Conservation (phyloP, 2,888 invertebrate genomes). For the Beris chalybata region DNA sequence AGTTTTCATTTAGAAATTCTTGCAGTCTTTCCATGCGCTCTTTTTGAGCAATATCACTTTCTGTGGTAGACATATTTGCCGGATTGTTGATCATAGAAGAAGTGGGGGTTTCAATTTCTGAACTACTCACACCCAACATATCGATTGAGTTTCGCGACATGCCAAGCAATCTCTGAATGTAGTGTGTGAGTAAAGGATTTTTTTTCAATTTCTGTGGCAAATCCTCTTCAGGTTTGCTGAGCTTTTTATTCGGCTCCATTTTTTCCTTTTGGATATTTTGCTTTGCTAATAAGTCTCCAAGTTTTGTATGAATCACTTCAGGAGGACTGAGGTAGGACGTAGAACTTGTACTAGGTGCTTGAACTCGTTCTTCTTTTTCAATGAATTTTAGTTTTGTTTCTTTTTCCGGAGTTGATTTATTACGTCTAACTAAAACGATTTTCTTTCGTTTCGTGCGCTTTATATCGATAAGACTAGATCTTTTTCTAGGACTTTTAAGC, state of each 20-base stretch:
- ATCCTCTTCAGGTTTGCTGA: neutral
- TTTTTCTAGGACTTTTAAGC: constrained; percentile 41
- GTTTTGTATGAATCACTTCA: constrained; percentile 31
- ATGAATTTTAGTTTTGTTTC: constrained; percentile 22
- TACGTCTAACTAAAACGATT: constrained; percentile 23
- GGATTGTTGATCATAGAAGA: constrained; percentile 57
- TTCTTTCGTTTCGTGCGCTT: constrained; percentile 25
- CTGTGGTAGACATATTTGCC: constrained; percentile 48
- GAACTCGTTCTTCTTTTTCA: neutral
- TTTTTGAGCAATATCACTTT: constrained; percentile 34
- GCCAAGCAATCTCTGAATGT: constrained; percentile 58
- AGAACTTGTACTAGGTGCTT: constrained; percentile 44
- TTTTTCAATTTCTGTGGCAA: constrained; percentile 33
- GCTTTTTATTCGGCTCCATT: constrained; percentile 8
- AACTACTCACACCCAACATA: constrained; percentile 56
- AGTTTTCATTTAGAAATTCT: constrained; percentile 51
- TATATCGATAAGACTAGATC: constrained; percentile 19
- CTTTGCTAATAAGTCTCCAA: constrained; percentile 15
- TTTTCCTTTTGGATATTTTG: neutral
- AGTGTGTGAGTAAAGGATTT: constrained; percentile 55
- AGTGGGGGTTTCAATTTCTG: constrained; percentile 58
- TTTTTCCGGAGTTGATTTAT: constrained; percentile 38
- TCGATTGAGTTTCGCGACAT: constrained; percentile 60
- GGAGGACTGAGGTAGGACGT: constrained; percentile 50
- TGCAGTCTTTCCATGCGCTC: constrained; percentile 47